Percentiles rank a stretch among this genome's conserved stretches.
Evolutionary conservation across 2,113 vertebrate genomes (phyloP).

Genomic region (Turdus rufiventris): DNA sequence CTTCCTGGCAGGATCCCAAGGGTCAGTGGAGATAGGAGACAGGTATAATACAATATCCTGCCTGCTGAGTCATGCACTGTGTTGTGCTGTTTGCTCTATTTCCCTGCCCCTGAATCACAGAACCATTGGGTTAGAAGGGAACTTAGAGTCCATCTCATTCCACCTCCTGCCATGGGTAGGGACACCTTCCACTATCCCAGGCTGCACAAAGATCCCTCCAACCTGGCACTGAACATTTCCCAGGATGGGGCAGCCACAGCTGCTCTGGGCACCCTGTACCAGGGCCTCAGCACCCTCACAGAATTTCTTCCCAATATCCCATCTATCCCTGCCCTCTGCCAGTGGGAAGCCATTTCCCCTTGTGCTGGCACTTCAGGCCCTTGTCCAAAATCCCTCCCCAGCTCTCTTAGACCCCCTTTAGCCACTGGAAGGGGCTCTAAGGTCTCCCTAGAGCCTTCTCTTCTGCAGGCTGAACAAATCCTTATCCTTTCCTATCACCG

Average conservation of each 20-base stretch:
- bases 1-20: background rate
- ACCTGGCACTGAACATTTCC: fast-evolving
- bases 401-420: background rate
- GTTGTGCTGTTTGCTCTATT: background rate
- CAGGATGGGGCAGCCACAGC: background rate
- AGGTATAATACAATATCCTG: background rate
- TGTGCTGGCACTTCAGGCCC: background rate
- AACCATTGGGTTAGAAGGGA: background rate
- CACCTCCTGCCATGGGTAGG: background rate
- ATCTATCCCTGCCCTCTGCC: fast-evolving
- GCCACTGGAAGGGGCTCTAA: background rate
- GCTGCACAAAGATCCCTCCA: background rate
- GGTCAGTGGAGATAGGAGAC: background rate
- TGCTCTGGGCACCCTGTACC: background rate
- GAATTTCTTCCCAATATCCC: background rate
- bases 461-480: background rate
- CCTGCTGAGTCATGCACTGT: background rate
- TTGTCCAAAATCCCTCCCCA: background rate
- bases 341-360: background rate
- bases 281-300: background rate
- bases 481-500: background rate
- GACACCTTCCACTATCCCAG: background rate
- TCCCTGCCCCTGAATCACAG: background rate
- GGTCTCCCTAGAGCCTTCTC: background rate
- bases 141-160: background rate